These are phyloP conservation scores for Ornithorhynchus anatinus DNA, from an alignment of 2,113 vertebrate species.

Conservation along the genomic window DNA sequence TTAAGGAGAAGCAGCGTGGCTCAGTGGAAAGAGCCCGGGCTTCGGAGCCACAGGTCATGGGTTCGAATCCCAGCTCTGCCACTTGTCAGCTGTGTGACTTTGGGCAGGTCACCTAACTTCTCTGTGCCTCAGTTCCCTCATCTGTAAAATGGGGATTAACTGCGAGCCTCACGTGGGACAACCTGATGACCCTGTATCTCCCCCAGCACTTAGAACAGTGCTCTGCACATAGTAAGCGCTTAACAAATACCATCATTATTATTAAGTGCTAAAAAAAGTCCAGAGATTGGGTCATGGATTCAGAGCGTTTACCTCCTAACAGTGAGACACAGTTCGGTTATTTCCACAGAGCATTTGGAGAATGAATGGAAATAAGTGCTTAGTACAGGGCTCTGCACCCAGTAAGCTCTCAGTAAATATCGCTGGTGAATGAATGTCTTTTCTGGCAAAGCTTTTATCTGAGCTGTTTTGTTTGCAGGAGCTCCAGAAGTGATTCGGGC, in stretches of 20 bases:
- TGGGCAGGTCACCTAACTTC: no score
- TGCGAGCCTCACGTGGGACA: not conserved
- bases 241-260: not conserved
- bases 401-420: slow-evolving; percentile 24
- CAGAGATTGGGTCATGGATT: not conserved
- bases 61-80: no score
- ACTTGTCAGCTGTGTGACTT: no score
- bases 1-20: no score
- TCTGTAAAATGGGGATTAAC: not conserved
- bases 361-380: slow-evolving; percentile 14
- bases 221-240: not conserved
- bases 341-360: slow-evolving; percentile 20
- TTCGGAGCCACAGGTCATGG: no score
- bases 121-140: no score
- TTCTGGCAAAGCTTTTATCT: slow-evolving; percentile 6
- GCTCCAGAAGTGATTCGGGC: slow-evolving; percentile 5
- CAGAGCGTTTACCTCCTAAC: not conserved
- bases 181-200: not conserved
- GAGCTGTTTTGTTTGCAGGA: slow-evolving; percentile 53
- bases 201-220: not conserved
- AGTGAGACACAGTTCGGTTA: not conserved
- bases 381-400: not conserved
- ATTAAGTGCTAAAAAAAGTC: not conserved
- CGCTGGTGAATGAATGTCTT: slow-evolving; percentile 19
- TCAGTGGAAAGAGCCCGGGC: no score